Evolutionary conservation across 2,113 vertebrate genomes (phyloP), one percentile per base, ranked within the genome.

Genomic region (Anolis carolinensis): DNA sequence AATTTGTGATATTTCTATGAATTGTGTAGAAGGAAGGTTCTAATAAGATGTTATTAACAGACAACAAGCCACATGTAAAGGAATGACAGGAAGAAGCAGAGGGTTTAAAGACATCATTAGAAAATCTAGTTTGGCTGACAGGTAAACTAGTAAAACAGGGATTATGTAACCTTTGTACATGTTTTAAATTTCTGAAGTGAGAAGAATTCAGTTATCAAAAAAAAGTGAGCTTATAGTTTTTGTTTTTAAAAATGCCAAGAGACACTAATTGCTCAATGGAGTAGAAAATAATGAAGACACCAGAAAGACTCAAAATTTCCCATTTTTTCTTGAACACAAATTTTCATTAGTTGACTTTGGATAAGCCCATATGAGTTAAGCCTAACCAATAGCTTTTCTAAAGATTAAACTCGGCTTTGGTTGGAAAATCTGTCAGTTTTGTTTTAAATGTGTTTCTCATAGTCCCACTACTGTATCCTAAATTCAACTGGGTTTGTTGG

Each of bases 121-220:
- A 93, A 87, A 39, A 50, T 83, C 79, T 85, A 21, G 79, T 62
- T 71, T 48, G 62, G 82, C 32, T 87, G 91, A 90, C 89, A 91
- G 91, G 85, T 89, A 92, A 44, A 82, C 81, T 86, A 92, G 84
- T 88, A 94, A 92, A 67, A 67, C 21, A 59, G 50, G 52, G 10
- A 5, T 32, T 93, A 96, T 96, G 94, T 34, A 90, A 89, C 92
- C 91, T 90, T 93, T 96, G 95, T 95, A 89, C 70, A n/a, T 74
- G 82, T 85, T 88, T 23, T 92, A 96, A 95, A 92, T 14, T 7
- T 86, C 82, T 91, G 88, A 77, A 88, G 85, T 79, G 88, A 90
- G 55, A 93, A 93, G 94, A 67, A 67, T 8, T 27, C 7, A 23
- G 63, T 6, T 59, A 18, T 59, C 11, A 59, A 59, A 11, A 59